phyloP scores from a whole-genome alignment of 1,140 invertebrate species.

The Megathymus violae region DNA sequence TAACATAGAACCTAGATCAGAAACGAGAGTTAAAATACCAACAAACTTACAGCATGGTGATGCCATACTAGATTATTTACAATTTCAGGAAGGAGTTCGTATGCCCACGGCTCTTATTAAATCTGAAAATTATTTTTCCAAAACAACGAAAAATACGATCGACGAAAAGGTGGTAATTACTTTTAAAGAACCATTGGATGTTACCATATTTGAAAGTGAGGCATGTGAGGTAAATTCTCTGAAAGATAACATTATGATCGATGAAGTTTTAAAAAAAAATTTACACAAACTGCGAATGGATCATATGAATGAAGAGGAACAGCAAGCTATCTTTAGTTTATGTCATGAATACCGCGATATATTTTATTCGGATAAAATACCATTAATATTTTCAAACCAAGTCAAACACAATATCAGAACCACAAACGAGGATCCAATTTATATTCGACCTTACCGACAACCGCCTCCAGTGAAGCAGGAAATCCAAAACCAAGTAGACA shows the following conservation, averaged over 20 bases:
- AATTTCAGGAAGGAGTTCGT: constrained; percentile 36
- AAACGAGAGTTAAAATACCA: constrained; percentile 33
- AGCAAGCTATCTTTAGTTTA: constrained; percentile 28
- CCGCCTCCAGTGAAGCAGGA: background rate
- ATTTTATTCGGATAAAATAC: constrained; percentile 44
- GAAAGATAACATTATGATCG: constrained; percentile 1
- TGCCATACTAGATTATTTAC: constrained; percentile 31
- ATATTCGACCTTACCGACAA: constrained; percentile 41
- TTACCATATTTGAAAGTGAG: constrained; percentile 11
- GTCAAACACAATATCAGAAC: constrained; percentile 47
- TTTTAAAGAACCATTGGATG: constrained; percentile 16
- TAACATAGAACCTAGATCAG: constrained; percentile 16
- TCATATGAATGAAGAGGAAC: constrained; percentile 45
- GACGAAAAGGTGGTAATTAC: constrained; percentile 12
- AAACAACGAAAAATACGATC: constrained; percentile 18
- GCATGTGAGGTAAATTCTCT: background rate
- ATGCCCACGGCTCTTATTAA: constrained; percentile 43
- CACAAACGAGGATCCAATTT: constrained; percentile 42
- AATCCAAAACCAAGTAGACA: constrained; percentile 27
- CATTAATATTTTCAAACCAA: constrained; percentile 45
- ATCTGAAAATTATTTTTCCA: constrained; percentile 19
- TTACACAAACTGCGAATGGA: constrained; percentile 15
- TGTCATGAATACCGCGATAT: constrained; percentile 44
- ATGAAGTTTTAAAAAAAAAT: too few relatives aligned
- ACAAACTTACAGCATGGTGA: constrained; percentile 24